Conservation (phyloP, 2,797 vertebrate species). For the Gymnothorax javanicus region DNA sequence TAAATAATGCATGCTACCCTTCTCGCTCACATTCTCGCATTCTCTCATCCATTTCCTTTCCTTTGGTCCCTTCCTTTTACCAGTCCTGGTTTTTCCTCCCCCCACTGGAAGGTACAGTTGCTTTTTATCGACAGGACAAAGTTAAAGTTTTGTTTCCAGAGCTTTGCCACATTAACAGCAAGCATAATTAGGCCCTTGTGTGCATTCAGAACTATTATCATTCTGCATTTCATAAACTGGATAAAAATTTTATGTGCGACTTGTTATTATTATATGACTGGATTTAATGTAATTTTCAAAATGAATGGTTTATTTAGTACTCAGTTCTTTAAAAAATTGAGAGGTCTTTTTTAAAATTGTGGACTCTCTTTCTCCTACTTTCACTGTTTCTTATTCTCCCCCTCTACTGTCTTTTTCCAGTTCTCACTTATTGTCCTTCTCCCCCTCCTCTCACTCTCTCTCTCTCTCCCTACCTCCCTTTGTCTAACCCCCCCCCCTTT, state of each 20-base stretch:
- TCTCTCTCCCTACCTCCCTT: not conserved
- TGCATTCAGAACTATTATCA: not conserved
- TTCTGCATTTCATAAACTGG: not conserved
- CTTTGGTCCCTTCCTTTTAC: not conserved
- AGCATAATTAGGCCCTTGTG: not conserved
- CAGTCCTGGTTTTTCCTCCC: not conserved
- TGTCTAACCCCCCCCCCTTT: conserved; percentile 11
- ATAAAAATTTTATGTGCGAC: not conserved
- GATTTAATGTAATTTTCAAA: not conserved
- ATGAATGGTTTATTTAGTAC: not conserved
- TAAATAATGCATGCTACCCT: not conserved
- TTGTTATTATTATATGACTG: not conserved
- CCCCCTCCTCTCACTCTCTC: not conserved
- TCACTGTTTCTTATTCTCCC: no score
- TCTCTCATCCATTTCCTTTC: not conserved
- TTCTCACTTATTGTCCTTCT: not conserved
- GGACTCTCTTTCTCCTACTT: no score
- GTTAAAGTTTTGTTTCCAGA: not conserved
- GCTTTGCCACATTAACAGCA: not conserved
- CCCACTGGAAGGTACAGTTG: not conserved
- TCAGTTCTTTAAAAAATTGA: not conserved
- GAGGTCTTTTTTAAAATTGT: not conserved
- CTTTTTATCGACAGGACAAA: not conserved
- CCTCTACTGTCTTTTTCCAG: no score
- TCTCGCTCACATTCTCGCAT: not conserved